Base-by-base conservation (phyloP, 2,797 vertebrate genomes). In the Sternarchorhynchus goeldii region DNA sequence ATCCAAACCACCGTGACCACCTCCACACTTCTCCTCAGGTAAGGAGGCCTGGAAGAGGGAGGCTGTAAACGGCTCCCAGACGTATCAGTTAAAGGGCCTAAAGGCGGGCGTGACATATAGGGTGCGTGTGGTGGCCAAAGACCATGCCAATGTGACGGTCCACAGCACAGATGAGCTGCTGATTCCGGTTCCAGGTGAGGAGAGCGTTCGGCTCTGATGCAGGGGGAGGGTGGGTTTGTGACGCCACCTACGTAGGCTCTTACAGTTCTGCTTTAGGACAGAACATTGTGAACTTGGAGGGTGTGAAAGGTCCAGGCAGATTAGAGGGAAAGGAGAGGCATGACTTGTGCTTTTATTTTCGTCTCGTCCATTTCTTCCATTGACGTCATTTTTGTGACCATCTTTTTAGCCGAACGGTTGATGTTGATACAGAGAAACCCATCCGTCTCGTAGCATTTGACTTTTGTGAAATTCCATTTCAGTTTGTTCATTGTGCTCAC, bases 11-110 rank as follows among this genome's bases (percentile, higher is more conserved):
- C 63, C 17, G 77, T 50, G 74, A 68, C 66, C 58, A 60, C 10
- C 65, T 16, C 50, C 56, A 34, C 68, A 31, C 71, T 41, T 72
- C 66, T 83, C 83, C 90, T 84, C 84, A 98, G 96, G 95, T 93
- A 95, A 96, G 94, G 96, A 96, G 90, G 94, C 95, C 88, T 95
- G 95, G 96, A 95, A 93, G 92, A 95, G 92, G 93, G 96, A 98
- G 93, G 91, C 91, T 93, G 92, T 97, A 92, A 98, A 97, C 87
- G 88, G 94, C 92, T 95, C 96, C 87, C 92, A 93, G 88, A 94
- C 94, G 86, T 94, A 95, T 93, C 92, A 94, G 85, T 94, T 98
- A 91, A 97, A 95, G 91, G 94, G 94, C 88, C 95, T 98, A 93
- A 96, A 96, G 90, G 95, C 96, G 39, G 97, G 94, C 92, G 95